Evolutionary conservation across 1,140 invertebrate genomes (phyloP), one percentile per base, ranked within the genome.

Genomic region (silkworm (Bombyx mori)): DNA sequence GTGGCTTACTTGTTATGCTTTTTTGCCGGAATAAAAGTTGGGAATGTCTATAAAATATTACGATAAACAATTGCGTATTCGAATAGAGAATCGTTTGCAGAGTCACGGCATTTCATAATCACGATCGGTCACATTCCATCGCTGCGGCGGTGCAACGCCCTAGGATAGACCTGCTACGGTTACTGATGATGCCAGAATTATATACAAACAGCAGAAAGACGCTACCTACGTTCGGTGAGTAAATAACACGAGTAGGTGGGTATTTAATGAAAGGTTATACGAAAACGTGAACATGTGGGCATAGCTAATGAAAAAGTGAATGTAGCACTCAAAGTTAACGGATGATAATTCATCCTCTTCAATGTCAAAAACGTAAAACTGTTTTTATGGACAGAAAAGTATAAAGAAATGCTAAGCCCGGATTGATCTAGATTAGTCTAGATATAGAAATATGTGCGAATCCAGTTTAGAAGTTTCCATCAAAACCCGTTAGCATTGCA

Each of bases 51-150:
- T 49, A 10, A 8, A 49, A 18, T 51, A 8, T 51, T 9, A 10
- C n/a, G 8, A 10, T 10, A 54, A 64, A 67, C 71, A 62, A 75
- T 77, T 74, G 68, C 63, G 60, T 71, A 74, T 73, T 76, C 62
- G 62, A 65, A 57, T 70, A 50, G 61, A 72, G 66, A 72, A 58
- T 62, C 65, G 70, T 78, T 80, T 73, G 75, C 61, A 63, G 62
- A 82, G 79, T 73, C 75, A 80, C 68, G 75, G 75, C 67, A 77
- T 86, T 83, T 83, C 80, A 78, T 79, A 81, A 86, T 71, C 71
- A 77, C 77, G 75, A 77, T 81, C 79, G 72, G 77, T 71, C 71
- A 61, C 80, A 86, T 86, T 83, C 82, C 82, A 73, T 71, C 72
- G 77, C 68, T 62, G 59, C 65, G 53, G 69, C 60, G 62, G 80